Evolutionary conservation across 2,888 invertebrate species (phyloP).

Genomic region (Oligia strigilis): DNA sequence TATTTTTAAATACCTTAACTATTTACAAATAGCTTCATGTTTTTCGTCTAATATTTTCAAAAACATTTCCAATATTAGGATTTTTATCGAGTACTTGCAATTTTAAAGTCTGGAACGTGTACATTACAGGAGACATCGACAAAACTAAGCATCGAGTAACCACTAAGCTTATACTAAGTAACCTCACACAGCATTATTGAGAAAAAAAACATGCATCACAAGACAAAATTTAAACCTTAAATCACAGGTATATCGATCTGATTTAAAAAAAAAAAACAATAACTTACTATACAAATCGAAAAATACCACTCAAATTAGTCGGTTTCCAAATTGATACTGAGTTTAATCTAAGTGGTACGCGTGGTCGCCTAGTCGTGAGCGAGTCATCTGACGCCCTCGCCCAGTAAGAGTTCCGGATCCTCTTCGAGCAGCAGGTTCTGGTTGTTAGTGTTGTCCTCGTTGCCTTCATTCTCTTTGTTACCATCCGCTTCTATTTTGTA

Average conservation of each 20-base stretch:
- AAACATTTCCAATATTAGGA: constrained; percentile 52
- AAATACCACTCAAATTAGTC: constrained; percentile 83
- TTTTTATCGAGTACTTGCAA: constrained; percentile 64
- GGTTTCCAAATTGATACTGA: constrained; percentile 74
- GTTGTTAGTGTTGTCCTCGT: constrained; percentile 87
- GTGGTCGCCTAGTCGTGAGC: constrained; percentile 70
- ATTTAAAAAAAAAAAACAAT: constrained; percentile 85
- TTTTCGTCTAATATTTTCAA: constrained; percentile 58
- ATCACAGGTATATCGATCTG: constrained; percentile 85
- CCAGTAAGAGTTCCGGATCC: constrained; percentile 84
- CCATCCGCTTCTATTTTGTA: constrained; percentile 92
- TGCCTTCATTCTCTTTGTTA: constrained; percentile 84
- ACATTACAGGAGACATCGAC: constrained; percentile 70
- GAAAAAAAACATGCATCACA: constrained; percentile 79
- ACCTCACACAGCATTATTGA: constrained; percentile 74
- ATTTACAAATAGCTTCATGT: constrained; percentile 86
- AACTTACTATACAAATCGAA: constrained; percentile 88
- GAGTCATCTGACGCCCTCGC: constrained; percentile 85
- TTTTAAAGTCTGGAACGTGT: constrained; percentile 69
- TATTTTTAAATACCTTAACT: constrained; percentile 84
- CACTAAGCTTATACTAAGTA: constrained; percentile 78
- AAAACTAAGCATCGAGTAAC: constrained; percentile 70
- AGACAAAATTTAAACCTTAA: constrained; percentile 83
- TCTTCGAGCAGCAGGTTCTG: constrained; percentile 87
- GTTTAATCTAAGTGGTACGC: constrained; percentile 81